Conservation (phyloP, 2,888 invertebrate species). For the Adelphocoris suturalis region DNA sequence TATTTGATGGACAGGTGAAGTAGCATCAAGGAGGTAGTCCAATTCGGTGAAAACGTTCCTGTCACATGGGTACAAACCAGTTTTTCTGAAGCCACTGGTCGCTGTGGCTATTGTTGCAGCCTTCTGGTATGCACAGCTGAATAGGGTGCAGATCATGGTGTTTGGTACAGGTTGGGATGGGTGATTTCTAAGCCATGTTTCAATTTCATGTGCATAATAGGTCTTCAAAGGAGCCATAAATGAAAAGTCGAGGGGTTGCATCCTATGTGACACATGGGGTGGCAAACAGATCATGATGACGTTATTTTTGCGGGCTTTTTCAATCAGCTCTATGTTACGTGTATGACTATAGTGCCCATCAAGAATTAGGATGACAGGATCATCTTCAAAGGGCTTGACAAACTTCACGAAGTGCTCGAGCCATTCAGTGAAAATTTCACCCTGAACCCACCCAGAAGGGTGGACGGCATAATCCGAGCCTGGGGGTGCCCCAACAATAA, state of each 20-base stretch:
- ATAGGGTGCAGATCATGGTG: too few species aligned
- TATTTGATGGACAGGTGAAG: constrained; percentile 1
- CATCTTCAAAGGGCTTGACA: constrained; percentile 15
- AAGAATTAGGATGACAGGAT: constrained; percentile 37
- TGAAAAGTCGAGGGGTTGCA: constrained; percentile 76
- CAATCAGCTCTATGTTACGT: neutral
- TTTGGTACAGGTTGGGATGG: too few species aligned
- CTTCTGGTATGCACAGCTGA: too few species aligned
- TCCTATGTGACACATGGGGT: constrained; percentile 76
- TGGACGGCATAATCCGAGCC: constrained; percentile 76
- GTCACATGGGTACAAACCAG: constrained; percentile 74
- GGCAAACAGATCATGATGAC: constrained; percentile 19
- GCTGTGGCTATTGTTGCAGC: too few species aligned
- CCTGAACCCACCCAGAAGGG: constrained; percentile 77
- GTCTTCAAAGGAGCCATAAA: too few species aligned
- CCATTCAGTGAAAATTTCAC: constrained; percentile 38
- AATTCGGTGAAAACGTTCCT: neutral
- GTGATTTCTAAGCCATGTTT: too few species aligned
- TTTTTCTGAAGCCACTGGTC: too few species aligned
- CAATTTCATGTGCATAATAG: too few species aligned
- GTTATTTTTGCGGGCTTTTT: neutral
- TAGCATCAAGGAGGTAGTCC: neutral
- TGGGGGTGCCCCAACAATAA: constrained; percentile 76
- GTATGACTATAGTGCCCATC: constrained; percentile 38
- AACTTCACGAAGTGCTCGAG: too few species aligned